Evolutionary conservation across 2,888 invertebrate genomes (phyloP).

Genomic region (Eupithecia tripunctaria): DNA sequence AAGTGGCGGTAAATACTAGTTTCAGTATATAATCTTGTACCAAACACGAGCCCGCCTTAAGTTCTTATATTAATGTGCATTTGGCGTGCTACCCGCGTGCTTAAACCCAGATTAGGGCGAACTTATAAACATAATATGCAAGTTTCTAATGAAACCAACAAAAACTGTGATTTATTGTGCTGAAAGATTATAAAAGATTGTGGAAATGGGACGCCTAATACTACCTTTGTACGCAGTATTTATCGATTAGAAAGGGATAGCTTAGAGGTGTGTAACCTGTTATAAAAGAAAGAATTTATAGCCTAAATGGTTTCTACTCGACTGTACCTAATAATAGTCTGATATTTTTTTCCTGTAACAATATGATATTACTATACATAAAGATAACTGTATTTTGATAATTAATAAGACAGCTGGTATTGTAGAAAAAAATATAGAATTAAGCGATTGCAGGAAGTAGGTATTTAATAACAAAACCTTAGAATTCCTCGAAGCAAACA

Average conservation of each 20-base stretch:
- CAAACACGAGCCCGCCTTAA: constrained; percentile 44
- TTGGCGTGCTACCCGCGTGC: constrained; percentile 73
- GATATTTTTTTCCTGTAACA: neutral
- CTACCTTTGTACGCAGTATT: constrained; percentile 17
- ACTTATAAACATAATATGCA: constrained; percentile 62
- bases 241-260: constrained; percentile 5
- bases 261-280: neutral
- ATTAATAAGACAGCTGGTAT: neutral
- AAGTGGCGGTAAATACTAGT: neutral
- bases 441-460: neutral
- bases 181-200: constrained; percentile 48
- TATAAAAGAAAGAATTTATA: neutral
- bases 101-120: constrained; percentile 71
- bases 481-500: neutral
- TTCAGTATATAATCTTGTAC: constrained; percentile 24
- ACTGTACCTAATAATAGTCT: neutral
- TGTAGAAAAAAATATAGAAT: neutral
- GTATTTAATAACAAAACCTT: neutral
- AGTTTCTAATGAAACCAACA: constrained; percentile 51
- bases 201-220: constrained; percentile 25
- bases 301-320: neutral
- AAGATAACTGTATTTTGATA: neutral
- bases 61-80: constrained; percentile 78
- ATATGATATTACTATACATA: neutral
- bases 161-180: constrained; percentile 56